Evolutionary conservation across 2,797 vertebrate species (phyloP), one percentile per base, ranked within the genome.

Genomic region (Craterocephalus amniculus): DNA sequence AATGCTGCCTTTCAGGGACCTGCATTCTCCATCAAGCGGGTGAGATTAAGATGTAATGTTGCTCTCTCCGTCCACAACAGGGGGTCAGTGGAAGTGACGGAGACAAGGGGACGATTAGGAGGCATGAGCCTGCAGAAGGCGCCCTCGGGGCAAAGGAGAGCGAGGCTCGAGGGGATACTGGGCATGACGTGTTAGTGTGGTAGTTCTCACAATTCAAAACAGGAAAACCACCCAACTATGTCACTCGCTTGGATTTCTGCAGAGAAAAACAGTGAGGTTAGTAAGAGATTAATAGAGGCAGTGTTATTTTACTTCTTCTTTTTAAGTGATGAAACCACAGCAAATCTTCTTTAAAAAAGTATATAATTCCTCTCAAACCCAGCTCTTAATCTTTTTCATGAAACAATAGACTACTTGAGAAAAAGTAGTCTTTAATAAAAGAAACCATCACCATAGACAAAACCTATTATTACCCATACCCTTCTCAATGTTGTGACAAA

Each of bases 41-140:
- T 94, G 95, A 97, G 97, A 97, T 98, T 97, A 97, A 96, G 94
- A 96, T 96, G 95, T 96, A 96, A 97, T 96, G 92, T 93, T 80
- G 95, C 95, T 71, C 89, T 91, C 91, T 95, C 95, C 94, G 93
- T 94, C 91, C 93, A 89, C 94, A 94, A 94, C 93, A 91, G 95
- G 94, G 94, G 89, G 95, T 94, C 76, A 85, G 71, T 83, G 67
- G 85, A 83, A 81, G 87, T 80, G 79, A 84, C 5, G 71, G 58
- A 67, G 60, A 93, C 51, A 35, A 45, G 26, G 64, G 32, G 56
- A 38, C 91, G 91, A 95, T 95, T 93, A 94, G 80, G 85, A 77
- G 72, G 56, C 77, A 77, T 81, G 72, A 83, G 83, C 62, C 70
- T 29, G 56, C 75, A 70, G 71, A 72, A 74, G 66, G 79, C 16